Evolutionary conservation across 2,797 vertebrate species (phyloP), one percentile per base, ranked within the genome.

Genomic region (Sebastes hubbsi): DNA sequence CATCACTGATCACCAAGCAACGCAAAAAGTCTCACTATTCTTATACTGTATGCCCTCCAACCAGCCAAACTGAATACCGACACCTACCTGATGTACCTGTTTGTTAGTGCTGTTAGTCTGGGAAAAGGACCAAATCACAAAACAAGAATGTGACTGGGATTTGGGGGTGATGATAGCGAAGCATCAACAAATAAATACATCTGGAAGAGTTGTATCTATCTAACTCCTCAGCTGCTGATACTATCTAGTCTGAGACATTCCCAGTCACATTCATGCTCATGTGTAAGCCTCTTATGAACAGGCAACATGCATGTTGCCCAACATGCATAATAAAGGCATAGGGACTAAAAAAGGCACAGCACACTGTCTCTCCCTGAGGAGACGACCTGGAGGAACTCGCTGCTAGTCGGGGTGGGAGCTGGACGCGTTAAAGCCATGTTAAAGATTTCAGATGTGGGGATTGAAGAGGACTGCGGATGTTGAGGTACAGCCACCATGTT

Each of bases 261-360:
- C 90, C 91, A 88, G 92, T 94, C 94, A 95, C 91, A 93, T 93
- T 94, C 87, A 89, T 91, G 88, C 86, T 88, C 80, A 77, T 54
- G 49, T 86, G 49, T 77, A 81, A 85, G 87, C 91, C 83, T 92
- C 83, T 90, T 60, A 86, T 87, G 87, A 87, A 85, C 86, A 94
- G 89, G 92, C 93, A 89, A 91, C 95, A 95, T 95, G 95, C 94
- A 94, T 86, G 90, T 93, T 93, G 88, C 86, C 91, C 80, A 86
- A 88, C 92, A 94, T 91, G 92, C 92, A 91, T 46, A 55, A 66
- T 18, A 82, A 49, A 89, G 83, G 84, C 78, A 73, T 75, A 38
- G 80, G 84, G 61, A 73, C 83, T 62, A 9, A 58, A 84, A 54
- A 81, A 73, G 78, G 77, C 80, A 86, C 85, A 81, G 72, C 86